Conservation (phyloP, 2,888 invertebrate species). For the Cephus pygmeus region DNA sequence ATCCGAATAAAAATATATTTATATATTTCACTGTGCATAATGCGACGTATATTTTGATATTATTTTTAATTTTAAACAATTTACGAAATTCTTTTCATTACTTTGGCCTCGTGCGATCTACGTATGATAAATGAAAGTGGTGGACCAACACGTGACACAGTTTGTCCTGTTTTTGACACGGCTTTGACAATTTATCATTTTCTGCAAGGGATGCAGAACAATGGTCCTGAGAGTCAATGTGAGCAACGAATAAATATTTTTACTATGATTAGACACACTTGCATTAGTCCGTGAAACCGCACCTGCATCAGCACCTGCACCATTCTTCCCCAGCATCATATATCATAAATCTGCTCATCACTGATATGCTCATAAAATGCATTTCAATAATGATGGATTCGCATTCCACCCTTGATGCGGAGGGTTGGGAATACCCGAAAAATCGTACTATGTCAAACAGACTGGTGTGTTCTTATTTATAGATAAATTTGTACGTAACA, state of each 20-base stretch:
- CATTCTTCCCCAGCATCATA: conserved; percentile 16
- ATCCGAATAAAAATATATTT: neutral
- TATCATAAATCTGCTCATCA: conserved; percentile 30
- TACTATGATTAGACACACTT: conserved; percentile 31
- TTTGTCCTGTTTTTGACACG: neutral
- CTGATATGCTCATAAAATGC: conserved; percentile 20
- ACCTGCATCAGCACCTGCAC: neutral
- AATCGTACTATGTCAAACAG: neutral
- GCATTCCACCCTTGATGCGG: conserved; percentile 24
- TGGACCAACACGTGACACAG: neutral
- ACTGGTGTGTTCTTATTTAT: neutral
- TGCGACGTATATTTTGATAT: neutral
- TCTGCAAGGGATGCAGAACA: conserved; percentile 21
- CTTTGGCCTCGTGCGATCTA: neutral
- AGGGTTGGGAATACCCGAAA: neutral
- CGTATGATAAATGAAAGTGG: neutral
- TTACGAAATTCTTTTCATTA: neutral
- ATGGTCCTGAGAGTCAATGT: conserved; percentile 39
- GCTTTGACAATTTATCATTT: neutral
- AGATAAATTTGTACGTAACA: neutral
- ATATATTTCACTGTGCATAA: neutral
- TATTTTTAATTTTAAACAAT: neutral
- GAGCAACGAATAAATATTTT: conserved; percentile 37
- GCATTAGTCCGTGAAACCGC: conserved; percentile 14
- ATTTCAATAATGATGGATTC: conserved; percentile 36